Conservation (phyloP, 2,888 invertebrate species). For the Hedya salicella region DNA sequence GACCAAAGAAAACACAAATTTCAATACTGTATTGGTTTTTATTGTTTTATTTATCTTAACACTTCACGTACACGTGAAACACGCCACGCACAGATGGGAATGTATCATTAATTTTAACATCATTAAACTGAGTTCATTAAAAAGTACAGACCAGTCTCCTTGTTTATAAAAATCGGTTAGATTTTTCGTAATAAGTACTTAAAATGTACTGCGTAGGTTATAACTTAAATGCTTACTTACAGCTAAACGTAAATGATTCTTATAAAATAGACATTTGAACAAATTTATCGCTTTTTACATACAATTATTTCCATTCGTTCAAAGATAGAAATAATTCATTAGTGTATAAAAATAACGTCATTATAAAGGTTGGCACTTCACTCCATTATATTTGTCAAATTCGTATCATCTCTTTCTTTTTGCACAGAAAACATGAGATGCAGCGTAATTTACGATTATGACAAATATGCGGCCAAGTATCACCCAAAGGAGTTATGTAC, state of each 20-base stretch:
- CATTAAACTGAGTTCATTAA: slow-evolving; percentile 62
- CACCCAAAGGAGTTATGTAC: neutral
- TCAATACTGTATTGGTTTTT: slow-evolving; percentile 83
- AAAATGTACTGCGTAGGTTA: slow-evolving; percentile 66
- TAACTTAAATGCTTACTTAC: slow-evolving; percentile 82
- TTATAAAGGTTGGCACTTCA: slow-evolving; percentile 8
- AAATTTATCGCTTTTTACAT: slow-evolving; percentile 66
- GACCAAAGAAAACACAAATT: slow-evolving; percentile 60
- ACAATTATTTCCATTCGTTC: slow-evolving; percentile 49
- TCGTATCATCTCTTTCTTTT: neutral
- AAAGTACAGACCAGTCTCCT: slow-evolving; percentile 84
- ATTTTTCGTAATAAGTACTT: slow-evolving; percentile 73
- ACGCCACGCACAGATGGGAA: slow-evolving; percentile 70
- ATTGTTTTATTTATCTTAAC: slow-evolving; percentile 61
- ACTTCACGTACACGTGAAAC: slow-evolving; percentile 63
- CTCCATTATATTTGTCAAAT: slow-evolving; percentile 40
- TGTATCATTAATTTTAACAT: slow-evolving; percentile 71
- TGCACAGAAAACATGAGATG: neutral
- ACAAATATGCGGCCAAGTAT: neutral
- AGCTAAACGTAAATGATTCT: slow-evolving; percentile 57
- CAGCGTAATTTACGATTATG: neutral
- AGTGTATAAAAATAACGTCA: neutral
- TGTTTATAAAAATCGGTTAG: slow-evolving; percentile 75
- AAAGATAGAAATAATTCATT: neutral
- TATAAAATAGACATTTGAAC: slow-evolving; percentile 64